These are phyloP conservation scores for Athrips mouffetella DNA, from an alignment of 2,888 invertebrate genomes.

Conservation along the genomic window DNA sequence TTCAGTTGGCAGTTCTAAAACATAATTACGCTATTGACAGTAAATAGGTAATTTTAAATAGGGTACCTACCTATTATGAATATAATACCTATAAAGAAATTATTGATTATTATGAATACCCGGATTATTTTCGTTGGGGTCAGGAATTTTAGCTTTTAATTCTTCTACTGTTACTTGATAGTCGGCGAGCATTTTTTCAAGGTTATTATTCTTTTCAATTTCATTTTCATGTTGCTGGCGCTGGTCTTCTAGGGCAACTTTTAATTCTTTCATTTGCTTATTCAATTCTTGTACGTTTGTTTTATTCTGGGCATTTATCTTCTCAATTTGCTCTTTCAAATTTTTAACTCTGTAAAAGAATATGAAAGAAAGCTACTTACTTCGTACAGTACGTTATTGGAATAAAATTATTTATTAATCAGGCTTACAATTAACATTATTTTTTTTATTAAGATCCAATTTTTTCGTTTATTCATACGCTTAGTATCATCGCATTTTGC, in stretches of 20 bases:
- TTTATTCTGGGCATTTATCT: conserved; percentile 46
- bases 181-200: conserved; percentile 41
- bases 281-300: conserved; percentile 44
- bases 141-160: conserved; percentile 49
- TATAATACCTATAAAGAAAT: too few species aligned
- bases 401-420: too few species aligned
- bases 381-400: too few species aligned
- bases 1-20: conserved; percentile 60
- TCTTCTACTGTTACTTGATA: conserved; percentile 45
- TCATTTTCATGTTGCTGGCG: conserved; percentile 37
- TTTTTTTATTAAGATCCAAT: too few species aligned
- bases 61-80: too few species aligned
- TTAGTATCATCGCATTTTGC: too few species aligned
- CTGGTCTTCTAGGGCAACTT: conserved; percentile 45
- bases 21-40: not conserved
- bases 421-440: too few species aligned
- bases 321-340: conserved; percentile 56
- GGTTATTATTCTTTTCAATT: conserved; percentile 39
- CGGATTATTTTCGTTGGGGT: conserved; percentile 22
- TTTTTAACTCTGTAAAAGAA: conserved; percentile 41
- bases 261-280: conserved; percentile 49
- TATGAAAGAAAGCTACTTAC: not conserved
- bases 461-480: too few species aligned
- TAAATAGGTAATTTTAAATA: conserved; percentile 1
- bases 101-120: too few species aligned